These are phyloP conservation scores for Zaprionus lineosus DNA, from an alignment of 2,888 invertebrate genomes.

Conservation along the genomic window DNA sequence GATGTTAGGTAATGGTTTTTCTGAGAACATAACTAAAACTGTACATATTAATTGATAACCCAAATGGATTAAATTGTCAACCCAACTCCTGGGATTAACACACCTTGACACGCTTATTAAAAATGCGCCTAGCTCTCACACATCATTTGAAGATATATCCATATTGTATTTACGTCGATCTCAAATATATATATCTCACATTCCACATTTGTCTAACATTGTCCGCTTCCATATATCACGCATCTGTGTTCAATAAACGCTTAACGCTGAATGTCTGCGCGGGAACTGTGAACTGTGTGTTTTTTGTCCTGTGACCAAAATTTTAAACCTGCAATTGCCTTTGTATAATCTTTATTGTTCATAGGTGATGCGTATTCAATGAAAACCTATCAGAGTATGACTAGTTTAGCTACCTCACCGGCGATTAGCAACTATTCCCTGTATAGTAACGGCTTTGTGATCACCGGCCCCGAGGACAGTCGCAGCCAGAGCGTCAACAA, in stretches of 20 bases:
- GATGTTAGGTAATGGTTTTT: conserved; percentile 14
- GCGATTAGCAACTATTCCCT: conserved; percentile 82
- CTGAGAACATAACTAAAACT: conserved; percentile 23
- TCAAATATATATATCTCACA: conserved; percentile 9
- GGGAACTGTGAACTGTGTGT: conserved; percentile 27
- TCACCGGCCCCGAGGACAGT: conserved; percentile 62
- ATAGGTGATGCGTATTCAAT: conserved; percentile 83
- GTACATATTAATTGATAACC: conserved; percentile 29
- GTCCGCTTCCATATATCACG: conserved; percentile 53
- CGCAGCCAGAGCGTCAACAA: conserved; percentile 70
- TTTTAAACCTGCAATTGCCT: conserved; percentile 33
- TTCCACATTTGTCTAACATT: conserved; percentile 59
- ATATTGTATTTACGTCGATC: conserved; percentile 26
- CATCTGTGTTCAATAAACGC: conserved; percentile 27
- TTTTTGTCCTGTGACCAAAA: conserved; percentile 4
- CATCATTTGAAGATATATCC: conserved; percentile 23
- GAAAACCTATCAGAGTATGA: conserved; percentile 83
- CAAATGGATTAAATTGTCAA: conserved; percentile 1
- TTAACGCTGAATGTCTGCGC: conserved; percentile 41
- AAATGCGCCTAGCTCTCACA: conserved; percentile 42
- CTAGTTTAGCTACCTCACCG: conserved; percentile 83
- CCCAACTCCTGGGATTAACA: conserved; percentile 6
- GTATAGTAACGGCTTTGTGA: conserved; percentile 81
- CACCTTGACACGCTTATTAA: conserved; percentile 48
- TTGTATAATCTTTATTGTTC: conserved; percentile 51